Conservation (phyloP, 2,888 invertebrate genomes). For the Toxonevra muliebris region DNA sequence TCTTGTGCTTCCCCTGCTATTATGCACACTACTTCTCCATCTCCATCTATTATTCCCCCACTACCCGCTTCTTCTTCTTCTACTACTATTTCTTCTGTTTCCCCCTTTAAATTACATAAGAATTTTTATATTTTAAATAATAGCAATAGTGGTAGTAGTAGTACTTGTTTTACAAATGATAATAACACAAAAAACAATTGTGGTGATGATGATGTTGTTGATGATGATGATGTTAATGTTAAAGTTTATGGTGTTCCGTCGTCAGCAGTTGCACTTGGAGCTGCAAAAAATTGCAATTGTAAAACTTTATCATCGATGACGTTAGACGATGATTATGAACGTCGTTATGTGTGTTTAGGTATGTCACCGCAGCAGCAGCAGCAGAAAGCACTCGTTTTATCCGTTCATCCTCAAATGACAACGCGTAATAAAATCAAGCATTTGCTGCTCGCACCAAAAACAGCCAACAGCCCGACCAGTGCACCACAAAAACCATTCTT, state of each 20-base stretch:
- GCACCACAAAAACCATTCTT: constrained; percentile 24
- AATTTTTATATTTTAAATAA: constrained; percentile 32
- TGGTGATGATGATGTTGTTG: constrained; percentile 12
- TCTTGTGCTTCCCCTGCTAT: constrained; percentile 30
- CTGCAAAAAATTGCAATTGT: constrained; percentile 7
- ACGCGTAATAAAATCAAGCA: constrained; percentile 39
- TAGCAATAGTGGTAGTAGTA: constrained; percentile 47
- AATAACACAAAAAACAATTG: constrained; percentile 18
- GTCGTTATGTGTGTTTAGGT: constrained; percentile 11
- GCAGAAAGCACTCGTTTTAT: constrained; percentile 8
- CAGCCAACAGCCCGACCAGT: not conserved
- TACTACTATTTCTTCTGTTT: constrained; percentile 25
- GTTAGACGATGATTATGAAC: not conserved
- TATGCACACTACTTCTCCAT: constrained; percentile 11
- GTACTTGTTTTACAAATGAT: constrained; percentile 44
- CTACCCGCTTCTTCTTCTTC: constrained; percentile 16
- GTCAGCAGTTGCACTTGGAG: constrained; percentile 14
- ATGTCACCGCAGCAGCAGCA: constrained; percentile 7
- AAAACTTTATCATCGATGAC: not conserved
- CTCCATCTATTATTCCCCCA: constrained; percentile 4
- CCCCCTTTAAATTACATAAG: constrained; percentile 31
- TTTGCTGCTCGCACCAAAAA: constrained; percentile 37
- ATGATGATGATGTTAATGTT: not conserved
- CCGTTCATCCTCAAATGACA: constrained; percentile 17
- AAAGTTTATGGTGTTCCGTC: not conserved